Conservation (phyloP, 2,888 invertebrate species). For the Ommatoiulus sabulosus region DNA sequence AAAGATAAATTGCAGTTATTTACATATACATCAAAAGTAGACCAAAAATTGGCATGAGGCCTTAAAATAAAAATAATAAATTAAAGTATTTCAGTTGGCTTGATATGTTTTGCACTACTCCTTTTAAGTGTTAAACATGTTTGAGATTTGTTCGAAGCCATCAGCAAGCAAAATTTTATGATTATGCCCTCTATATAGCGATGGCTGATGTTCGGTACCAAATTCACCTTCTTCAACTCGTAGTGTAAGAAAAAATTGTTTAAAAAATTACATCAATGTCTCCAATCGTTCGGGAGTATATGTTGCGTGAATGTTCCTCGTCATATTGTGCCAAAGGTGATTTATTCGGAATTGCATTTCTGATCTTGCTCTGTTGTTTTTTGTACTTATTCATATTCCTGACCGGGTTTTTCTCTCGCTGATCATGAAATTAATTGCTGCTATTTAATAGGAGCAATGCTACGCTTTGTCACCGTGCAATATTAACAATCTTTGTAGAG, state of each 20-base stretch:
- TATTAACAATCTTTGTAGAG: background rate
- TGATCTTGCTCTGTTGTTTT: background rate
- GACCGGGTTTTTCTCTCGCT: background rate
- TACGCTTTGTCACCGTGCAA: background rate
- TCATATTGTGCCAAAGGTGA: constrained; percentile 16
- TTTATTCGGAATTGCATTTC: background rate
- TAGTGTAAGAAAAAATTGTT: background rate
- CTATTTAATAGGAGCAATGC: background rate
- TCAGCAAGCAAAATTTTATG: background rate
- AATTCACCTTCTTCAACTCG: too few relatives aligned
- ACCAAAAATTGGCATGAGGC: too few relatives aligned
- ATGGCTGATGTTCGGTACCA: background rate
- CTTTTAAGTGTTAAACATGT: too few relatives aligned
- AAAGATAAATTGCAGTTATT: too few relatives aligned
- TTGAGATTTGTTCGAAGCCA: too few relatives aligned
- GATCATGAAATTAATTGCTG: background rate
- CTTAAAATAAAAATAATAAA: too few relatives aligned
- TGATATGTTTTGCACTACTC: too few relatives aligned
- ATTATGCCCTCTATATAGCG: background rate
- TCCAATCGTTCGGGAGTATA: background rate
- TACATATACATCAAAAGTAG: too few relatives aligned
- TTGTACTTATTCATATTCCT: background rate
- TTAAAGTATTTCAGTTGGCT: too few relatives aligned
- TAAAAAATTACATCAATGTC: background rate
- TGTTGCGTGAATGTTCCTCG: background rate